Percentiles rank a stretch among this genome's conserved stretches.
phyloP scores from a whole-genome alignment of 1,140 invertebrate species.

The Watersipora subatra region DNA sequence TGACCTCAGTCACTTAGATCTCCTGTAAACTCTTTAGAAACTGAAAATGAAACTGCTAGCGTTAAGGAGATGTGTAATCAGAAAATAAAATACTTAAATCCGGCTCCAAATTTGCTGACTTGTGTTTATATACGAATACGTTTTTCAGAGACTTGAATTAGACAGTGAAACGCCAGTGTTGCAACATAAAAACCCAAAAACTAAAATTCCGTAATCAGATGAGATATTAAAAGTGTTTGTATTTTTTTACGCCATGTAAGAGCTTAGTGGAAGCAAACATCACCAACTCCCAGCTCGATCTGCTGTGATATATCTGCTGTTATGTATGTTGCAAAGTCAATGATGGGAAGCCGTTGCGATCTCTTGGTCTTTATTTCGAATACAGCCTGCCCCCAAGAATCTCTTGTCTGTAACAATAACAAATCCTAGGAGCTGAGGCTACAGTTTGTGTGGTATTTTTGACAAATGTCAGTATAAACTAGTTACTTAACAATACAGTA shows the following conservation, averaged over 20 bases:
- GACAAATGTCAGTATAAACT: too few species aligned
- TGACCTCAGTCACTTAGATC: too few species aligned
- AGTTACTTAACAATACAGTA: too few species aligned
- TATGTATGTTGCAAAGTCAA: background rate
- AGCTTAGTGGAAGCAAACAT: slow-evolving; percentile 1
- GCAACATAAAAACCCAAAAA: too few species aligned
- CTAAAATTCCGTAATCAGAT: too few species aligned
- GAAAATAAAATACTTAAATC: background rate
- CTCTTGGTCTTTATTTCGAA: background rate
- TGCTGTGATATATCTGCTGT: background rate
- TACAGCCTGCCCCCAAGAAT: background rate
- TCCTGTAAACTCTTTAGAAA: background rate
- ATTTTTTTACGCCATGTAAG: too few species aligned
- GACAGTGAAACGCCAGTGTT: background rate
- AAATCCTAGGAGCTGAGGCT: too few species aligned
- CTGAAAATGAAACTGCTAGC: background rate
- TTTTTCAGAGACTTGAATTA: background rate
- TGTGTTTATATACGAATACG: background rate
- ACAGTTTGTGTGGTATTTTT: too few species aligned
- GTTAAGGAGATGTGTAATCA: background rate
- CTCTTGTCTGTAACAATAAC: too few species aligned
- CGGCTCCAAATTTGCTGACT: background rate
- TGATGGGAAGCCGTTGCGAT: background rate
- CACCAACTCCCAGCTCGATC: background rate
- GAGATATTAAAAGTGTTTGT: too few species aligned